Percentiles rank a stretch among this genome's conserved stretches.
Conservation (phyloP, 2,797 vertebrate species). For the Trichosurus vulpecula region DNA sequence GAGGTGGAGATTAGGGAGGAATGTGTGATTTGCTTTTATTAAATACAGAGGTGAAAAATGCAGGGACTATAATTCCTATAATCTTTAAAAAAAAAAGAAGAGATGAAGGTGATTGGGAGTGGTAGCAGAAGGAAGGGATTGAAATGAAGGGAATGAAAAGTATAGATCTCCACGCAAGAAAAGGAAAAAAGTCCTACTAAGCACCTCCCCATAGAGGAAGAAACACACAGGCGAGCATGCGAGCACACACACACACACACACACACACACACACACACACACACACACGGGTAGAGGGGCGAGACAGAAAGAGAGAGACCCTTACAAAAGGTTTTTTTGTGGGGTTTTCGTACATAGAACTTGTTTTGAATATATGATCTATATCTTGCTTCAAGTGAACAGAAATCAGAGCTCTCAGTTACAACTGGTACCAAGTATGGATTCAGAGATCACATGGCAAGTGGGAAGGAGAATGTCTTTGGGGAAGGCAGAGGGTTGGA, state of each 20-base stretch:
- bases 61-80: background rate
- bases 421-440: background rate
- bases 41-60: background rate
- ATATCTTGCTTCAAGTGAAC: background rate
- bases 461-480: background rate
- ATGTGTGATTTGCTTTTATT: background rate
- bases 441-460: background rate
- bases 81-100: no score
- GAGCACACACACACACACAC: no score
- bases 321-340: background rate
- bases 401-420: background rate
- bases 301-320: no score
- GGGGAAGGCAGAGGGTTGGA: no score
- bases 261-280: no score
- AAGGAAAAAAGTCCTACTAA: background rate
- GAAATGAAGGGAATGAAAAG: background rate
- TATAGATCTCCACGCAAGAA: background rate
- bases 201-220: background rate
- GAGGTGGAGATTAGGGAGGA: background rate
- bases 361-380: background rate
- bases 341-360: background rate
- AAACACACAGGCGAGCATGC: background rate
- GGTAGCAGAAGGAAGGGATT: background rate
- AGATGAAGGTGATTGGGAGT: background rate
- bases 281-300: no score